Base-by-base conservation (phyloP, 2,888 invertebrate species). In the Diogma glabrata region DNA sequence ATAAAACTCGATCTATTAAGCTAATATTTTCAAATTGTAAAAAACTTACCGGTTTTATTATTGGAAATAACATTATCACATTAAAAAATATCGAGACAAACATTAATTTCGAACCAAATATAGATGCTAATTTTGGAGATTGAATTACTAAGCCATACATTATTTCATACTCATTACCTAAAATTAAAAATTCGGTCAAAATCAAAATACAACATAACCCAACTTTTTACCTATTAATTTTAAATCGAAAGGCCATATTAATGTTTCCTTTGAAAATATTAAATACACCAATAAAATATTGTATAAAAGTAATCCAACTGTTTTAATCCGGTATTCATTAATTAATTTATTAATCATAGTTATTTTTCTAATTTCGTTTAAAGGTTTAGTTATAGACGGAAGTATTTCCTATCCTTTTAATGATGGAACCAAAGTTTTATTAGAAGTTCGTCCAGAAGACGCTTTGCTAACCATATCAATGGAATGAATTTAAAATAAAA, bases 361-460 rank as follows among this genome's bases (percentile, higher is more conserved):
- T 16, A 46, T 24, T 46, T 46, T 46, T 8, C 17, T 9, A 22
- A 22, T 43, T 43, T 22, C 5, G 14, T 43, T 59, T 54, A 4
- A 55, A 79, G 86, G 87, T 64, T 72, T 99, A 16, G 96, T 97
- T 0, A 81, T 99, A 19, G 99, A 99, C 67, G 97, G 99, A 22
- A 91, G 94, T 55, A 83, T 93, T 14, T 89, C 90, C 0, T 91
- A 90, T 64, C 81, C 84, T 0, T 99, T 97, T 70, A 96, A 95
- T 69, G 91, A 93, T 64, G 97, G 97, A 2, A 85, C 93, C 0
- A 79, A 84, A 56, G 95, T 89, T 0, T 67, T 82, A 8, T 70
- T 99, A 12, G 89, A 93, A 70, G 82, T 88, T 23, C 75, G 81
- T 57, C 87, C 89, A 0, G 86, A 91, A 64, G 95, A 97, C 68